Conservation (phyloP, 30 jellyfish, hydroid and myxozoan genomes). For the Phacellophora camtschatica region DNA sequence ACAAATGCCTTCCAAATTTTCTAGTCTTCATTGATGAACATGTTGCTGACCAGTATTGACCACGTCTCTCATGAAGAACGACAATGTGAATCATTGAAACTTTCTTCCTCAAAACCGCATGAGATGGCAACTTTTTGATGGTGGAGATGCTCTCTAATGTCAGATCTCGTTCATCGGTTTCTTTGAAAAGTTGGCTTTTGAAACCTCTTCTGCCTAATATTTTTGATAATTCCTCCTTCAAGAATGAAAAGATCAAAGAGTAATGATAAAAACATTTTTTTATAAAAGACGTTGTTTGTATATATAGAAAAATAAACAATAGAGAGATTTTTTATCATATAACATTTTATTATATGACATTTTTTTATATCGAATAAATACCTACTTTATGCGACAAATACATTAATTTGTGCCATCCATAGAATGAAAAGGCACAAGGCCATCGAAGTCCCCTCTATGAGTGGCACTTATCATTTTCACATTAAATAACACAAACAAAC, state of each 20-base stretch:
- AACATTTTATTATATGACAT: too few relatives aligned
- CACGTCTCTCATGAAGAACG: constrained; percentile 7
- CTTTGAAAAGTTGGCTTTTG: background rate
- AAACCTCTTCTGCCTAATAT: background rate
- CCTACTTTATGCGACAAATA: too few relatives aligned
- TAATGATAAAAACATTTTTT: too few relatives aligned
- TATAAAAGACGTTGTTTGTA: too few relatives aligned
- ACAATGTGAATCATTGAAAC: constrained; percentile 2
- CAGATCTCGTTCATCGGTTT: constrained; percentile 23
- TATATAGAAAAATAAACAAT: too few relatives aligned
- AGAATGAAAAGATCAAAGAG: background rate
- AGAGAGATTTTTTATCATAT: too few relatives aligned
- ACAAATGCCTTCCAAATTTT: background rate
- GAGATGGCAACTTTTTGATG: background rate
- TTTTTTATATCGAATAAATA: too few relatives aligned
- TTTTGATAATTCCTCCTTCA: constrained; percentile 13
- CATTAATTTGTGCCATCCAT: too few relatives aligned
- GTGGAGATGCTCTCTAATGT: background rate
- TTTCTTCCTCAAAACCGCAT: background rate
- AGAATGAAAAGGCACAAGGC: too few relatives aligned
- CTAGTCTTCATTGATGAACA: background rate
- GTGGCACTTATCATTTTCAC: too few relatives aligned
- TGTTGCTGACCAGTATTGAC: constrained; percentile 21
- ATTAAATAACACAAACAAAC: too few relatives aligned
- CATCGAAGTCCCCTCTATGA: too few relatives aligned